These are phyloP conservation scores for Oreohelix idahoensis DNA, from an alignment of 1,140 invertebrate genomes.

Conservation along the genomic window DNA sequence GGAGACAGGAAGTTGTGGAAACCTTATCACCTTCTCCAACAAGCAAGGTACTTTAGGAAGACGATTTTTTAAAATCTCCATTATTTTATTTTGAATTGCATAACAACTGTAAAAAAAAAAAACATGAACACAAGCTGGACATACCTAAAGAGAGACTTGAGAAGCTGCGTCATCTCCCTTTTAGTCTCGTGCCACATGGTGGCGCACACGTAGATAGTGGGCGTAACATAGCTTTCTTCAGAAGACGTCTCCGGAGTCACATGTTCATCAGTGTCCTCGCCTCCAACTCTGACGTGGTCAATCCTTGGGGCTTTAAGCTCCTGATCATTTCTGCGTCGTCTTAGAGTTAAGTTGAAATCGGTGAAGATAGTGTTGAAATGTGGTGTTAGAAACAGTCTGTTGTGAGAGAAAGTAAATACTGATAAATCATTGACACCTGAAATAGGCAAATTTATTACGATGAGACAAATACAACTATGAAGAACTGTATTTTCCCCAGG, in stretches of 20 bases:
- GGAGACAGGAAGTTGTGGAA: too few species aligned
- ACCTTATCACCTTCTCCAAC: too few species aligned
- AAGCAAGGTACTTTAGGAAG: too few species aligned
- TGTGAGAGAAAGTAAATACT: slow-evolving; percentile 12
- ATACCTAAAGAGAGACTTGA: slow-evolving; percentile 76
- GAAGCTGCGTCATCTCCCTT: slow-evolving; percentile 72
- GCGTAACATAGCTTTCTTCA: slow-evolving; percentile 44
- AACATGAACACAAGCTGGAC: slow-evolving; percentile 92
- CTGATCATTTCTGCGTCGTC: slow-evolving; percentile 82
- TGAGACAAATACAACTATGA: too few species aligned
- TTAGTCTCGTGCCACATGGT: slow-evolving; percentile 71
- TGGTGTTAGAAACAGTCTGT: slow-evolving; percentile 88
- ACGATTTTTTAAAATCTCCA: too few species aligned
- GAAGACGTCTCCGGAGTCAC: slow-evolving; percentile 77
- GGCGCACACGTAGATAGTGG: slow-evolving; percentile 66
- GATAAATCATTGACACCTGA: too few species aligned
- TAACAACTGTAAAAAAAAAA: too few species aligned
- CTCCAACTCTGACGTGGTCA: slow-evolving; percentile 55
- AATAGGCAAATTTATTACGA: too few species aligned
- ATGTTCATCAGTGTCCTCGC: slow-evolving; percentile 47
- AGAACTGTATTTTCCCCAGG: too few species aligned
- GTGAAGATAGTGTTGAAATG: slow-evolving; percentile 95
- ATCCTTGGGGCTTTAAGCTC: slow-evolving; percentile 81
- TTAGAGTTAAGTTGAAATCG: slow-evolving; percentile 95
- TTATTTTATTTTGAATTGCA: too few species aligned